These are phyloP conservation scores for Sprattus sprattus DNA, from an alignment of 2,113 vertebrate genomes.

Conservation along the genomic window DNA sequence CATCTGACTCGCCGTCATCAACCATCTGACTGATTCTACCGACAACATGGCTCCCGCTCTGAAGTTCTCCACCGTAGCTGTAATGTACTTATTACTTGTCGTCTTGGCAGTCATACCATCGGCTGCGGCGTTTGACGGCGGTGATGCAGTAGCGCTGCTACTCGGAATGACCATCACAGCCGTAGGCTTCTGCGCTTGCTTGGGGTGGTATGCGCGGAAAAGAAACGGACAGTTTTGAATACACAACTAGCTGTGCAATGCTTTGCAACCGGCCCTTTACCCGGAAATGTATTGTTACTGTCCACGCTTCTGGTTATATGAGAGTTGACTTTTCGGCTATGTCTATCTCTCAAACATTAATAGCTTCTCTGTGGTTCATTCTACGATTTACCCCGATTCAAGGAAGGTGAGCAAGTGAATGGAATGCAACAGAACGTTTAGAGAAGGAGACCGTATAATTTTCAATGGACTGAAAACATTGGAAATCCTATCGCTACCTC, in stretches of 20 bases:
- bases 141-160: slow-evolving; percentile 83
- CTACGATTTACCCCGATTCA: neutral
- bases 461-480: neutral
- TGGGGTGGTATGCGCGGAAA: slow-evolving; percentile 87
- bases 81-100: slow-evolving; percentile 39
- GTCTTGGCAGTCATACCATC: slow-evolving; percentile 69
- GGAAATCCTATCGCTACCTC: neutral
- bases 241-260: neutral
- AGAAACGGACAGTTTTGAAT: slow-evolving; percentile 77
- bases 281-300: slow-evolving; percentile 27
- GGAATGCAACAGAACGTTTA: neutral
- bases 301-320: neutral
- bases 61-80: neutral
- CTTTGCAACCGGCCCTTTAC: neutral
- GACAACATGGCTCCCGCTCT: slow-evolving; percentile 73
- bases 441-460: neutral
- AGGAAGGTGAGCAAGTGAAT: neutral
- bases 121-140: slow-evolving; percentile 83
- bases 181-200: slow-evolving; percentile 82
- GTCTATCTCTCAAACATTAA: neutral
- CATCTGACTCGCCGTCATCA: slow-evolving; percentile 46
- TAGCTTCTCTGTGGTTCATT: neutral
- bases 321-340: neutral
- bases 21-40: slow-evolving; percentile 4
- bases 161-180: slow-evolving; percentile 74